phyloP scores from a whole-genome alignment of 1,140 invertebrate genomes.

The Eriocheir sinensis region DNA sequence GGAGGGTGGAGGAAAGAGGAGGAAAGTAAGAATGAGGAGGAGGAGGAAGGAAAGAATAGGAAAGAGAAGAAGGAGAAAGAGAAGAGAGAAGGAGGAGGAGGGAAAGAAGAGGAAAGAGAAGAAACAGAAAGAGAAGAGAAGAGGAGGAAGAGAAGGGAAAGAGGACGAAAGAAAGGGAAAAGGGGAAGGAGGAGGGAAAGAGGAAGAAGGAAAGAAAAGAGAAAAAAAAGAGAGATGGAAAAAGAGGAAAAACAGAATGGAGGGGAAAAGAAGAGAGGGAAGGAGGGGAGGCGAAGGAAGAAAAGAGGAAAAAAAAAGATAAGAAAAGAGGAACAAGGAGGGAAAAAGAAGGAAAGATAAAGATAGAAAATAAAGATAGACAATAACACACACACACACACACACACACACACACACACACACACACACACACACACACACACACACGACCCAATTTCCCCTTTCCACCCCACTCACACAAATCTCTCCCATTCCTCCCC shows the following conservation, averaged over 20 bases:
- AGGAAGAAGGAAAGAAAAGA: not conserved
- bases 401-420: not conserved
- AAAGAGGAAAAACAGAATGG: too few species aligned
- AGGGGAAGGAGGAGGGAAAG: conserved; percentile 3
- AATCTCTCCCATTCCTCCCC: too few species aligned
- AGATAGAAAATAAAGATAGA: not conserved
- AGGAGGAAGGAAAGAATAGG: not conserved
- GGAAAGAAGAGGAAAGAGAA: not conserved
- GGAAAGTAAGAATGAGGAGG: not conserved
- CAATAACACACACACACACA: too few species aligned
- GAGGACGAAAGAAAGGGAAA: not conserved
- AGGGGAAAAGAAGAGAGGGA: too few species aligned
- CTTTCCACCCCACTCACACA: too few species aligned
- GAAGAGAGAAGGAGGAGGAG: not conserved
- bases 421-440: not conserved
- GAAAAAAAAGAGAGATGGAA: not conserved
- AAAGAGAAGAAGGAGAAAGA: conserved; percentile 26
- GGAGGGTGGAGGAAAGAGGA: not conserved
- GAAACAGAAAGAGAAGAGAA: not conserved
- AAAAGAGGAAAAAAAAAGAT: not conserved
- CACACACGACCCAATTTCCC: not conserved
- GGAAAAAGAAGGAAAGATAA: conserved; percentile 13
- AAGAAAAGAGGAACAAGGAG: not conserved
- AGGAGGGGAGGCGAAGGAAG: not conserved
- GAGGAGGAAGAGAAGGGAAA: not conserved